Conservation (phyloP, 2,888 invertebrate genomes). For the Xanthia togata region DNA sequence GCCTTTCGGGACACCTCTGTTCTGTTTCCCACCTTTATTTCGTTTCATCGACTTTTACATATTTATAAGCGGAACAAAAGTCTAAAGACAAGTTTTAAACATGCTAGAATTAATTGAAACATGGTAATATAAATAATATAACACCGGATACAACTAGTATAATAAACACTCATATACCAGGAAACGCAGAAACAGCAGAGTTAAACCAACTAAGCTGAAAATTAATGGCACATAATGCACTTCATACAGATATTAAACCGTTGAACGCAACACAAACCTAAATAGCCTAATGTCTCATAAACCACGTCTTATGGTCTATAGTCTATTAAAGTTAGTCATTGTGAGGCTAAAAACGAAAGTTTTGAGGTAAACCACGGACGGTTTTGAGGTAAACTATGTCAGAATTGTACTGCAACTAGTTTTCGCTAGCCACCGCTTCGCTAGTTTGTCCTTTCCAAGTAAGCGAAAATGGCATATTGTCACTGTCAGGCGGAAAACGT, state of each 20-base stretch:
- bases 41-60: not conserved
- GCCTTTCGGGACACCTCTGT: not conserved
- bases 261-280: slow-evolving; percentile 47
- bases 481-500: slow-evolving; percentile 30
- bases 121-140: not conserved
- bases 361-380: slow-evolving; percentile 47
- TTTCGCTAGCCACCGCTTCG: slow-evolving; percentile 15
- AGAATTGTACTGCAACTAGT: slow-evolving; percentile 40
- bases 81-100: not conserved
- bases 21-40: not conserved
- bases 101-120: not conserved
- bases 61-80: not conserved
- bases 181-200: slow-evolving; percentile 7
- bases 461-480: slow-evolving; percentile 26
- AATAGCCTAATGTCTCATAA: slow-evolving; percentile 44
- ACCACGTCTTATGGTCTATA: slow-evolving; percentile 33
- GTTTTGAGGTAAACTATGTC: slow-evolving; percentile 44
- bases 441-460: slow-evolving; percentile 31
- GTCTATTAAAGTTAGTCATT: slow-evolving; percentile 29
- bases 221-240: slow-evolving; percentile 14
- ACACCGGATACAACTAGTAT: not conserved
- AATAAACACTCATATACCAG: slow-evolving; percentile 5
- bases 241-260: slow-evolving; percentile 32
- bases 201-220: slow-evolving; percentile 21
- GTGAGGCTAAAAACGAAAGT: slow-evolving; percentile 53